Percentiles rank a stretch among this genome's conserved stretches.
These are phyloP conservation scores for Paramormyrops hopkinsi DNA, from an alignment of 2,797 vertebrate species.

Conservation along the genomic window DNA sequence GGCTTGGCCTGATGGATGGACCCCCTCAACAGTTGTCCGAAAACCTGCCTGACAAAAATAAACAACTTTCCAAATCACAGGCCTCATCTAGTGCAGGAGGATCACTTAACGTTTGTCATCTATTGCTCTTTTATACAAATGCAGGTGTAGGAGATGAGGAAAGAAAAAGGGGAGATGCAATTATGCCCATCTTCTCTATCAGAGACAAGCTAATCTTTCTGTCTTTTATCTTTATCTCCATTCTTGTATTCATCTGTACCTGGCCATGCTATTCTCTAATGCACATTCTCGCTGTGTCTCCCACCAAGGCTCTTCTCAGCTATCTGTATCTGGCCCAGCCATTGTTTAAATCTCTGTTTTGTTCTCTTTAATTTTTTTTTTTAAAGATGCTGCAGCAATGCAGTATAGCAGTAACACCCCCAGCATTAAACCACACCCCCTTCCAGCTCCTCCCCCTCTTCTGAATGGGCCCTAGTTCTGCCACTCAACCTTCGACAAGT, in stretches of 20 bases:
- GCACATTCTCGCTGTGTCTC: not conserved
- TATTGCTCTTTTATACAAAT: not conserved
- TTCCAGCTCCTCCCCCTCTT: not conserved
- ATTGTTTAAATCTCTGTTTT: not conserved
- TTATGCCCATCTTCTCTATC: not conserved
- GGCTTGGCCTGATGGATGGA: not conserved
- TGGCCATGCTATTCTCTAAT: not conserved
- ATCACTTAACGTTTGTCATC: not conserved
- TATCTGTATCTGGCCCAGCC: not conserved
- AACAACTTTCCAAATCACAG: not conserved
- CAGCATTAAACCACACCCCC: not conserved
- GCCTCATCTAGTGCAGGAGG: not conserved
- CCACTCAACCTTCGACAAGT: not conserved
- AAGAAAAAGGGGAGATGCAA: not conserved
- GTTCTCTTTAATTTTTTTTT: not conserved
- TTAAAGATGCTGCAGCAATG: not conserved
- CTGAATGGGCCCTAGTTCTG: not conserved
- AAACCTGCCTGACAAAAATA: not conserved
- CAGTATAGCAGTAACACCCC: not conserved
- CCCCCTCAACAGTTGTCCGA: not conserved
- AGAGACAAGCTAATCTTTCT: not conserved
- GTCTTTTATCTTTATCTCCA: conserved; percentile 18
- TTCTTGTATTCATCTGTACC: not conserved
- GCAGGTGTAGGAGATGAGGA: not conserved
- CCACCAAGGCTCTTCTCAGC: not conserved